Evolutionary conservation across 1,140 invertebrate genomes (phyloP).

Genomic region (Atta colombica): DNA sequence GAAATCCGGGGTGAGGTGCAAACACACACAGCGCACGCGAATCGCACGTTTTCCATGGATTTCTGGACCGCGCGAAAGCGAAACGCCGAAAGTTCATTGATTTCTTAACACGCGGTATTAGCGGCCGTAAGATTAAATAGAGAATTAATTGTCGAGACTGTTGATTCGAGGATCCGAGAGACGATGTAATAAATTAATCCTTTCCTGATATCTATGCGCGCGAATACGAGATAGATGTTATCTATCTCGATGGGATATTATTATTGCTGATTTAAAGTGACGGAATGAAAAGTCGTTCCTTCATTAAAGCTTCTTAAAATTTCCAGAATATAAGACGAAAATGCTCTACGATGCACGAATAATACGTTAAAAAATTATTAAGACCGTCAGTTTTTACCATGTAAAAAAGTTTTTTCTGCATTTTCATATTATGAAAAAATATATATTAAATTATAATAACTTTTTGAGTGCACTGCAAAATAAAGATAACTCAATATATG

Average conservation of each 20-base stretch:
- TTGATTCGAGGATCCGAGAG: background rate
- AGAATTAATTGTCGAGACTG: slow-evolving; percentile 3
- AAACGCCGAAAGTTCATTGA: slow-evolving; percentile 49
- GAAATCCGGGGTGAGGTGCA: slow-evolving; percentile 61
- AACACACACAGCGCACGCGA: slow-evolving; percentile 50
- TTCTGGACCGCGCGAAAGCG: slow-evolving; percentile 18
- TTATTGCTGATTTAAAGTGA: background rate
- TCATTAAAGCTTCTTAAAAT: background rate
- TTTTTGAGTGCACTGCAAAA: too few species aligned
- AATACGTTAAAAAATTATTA: background rate
- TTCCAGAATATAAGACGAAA: background rate
- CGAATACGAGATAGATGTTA: slow-evolving; percentile 5
- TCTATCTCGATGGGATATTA: background rate
- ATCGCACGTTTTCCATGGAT: slow-evolving; percentile 47
- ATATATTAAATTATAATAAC: background rate
- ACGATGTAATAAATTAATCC: slow-evolving; percentile 36
- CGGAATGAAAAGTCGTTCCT: background rate
- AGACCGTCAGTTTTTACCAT: background rate
- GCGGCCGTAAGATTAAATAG: background rate
- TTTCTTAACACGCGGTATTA: slow-evolving; percentile 52
- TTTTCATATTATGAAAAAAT: background rate
- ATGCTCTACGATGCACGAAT: background rate
- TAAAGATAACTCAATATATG: too few species aligned
- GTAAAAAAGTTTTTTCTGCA: background rate
- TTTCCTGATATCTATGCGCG: slow-evolving; percentile 11